Base-by-base conservation (phyloP, 2,113 vertebrate genomes). In the Lasiurus cinereus region DNA sequence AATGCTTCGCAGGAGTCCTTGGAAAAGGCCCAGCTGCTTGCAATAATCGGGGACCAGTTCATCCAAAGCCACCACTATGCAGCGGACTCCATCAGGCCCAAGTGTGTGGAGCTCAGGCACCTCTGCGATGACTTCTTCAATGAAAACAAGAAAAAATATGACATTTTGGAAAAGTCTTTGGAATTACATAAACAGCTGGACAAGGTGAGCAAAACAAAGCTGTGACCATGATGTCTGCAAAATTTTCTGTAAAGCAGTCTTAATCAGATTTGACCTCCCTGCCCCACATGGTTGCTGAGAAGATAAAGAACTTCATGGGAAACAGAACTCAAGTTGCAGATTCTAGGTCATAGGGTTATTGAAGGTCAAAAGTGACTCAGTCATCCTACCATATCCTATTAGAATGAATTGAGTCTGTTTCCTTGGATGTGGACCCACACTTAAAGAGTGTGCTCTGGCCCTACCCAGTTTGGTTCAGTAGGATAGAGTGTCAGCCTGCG, bases 41-140 rank as follows among this genome's bases (percentile, higher is more conserved):
- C 99, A 8, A 69, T 98, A 56, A 98, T 99, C 2, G 99, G 99
- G 8, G 99, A 99, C 82, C 99, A 99, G 97, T 98, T 99, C 76
- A 99, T 99, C 97, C 99, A 99, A 96, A 99, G 99, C 96, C 98
- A 99, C 94, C 99, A 99, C 98, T 99, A 99, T 15, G 99, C 99
- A 0, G 98, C 99, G 11, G 99, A 99, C 96, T 99, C 99, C 85
- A 99, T 99, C 84, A 98, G 99, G 94, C 99, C 99, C 97, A 99
- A 99, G 96, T 99, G 99, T 94, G 98, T 98, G 43, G 99, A 99
- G 97, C 99, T 99, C 88, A 98, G 99, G 87, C 98, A 98, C 50
- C 98, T 99, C 97, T 99, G 99, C 59, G 99, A 99, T 39, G 98
- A 99, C 98, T 99, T 99, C 96, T 98, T 98, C 98, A 99, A 99